Evolutionary conservation across 30 jellyfish, hydroid and myxozoan genomes (phyloP).

Genomic region (Aurelia coerulea): DNA sequence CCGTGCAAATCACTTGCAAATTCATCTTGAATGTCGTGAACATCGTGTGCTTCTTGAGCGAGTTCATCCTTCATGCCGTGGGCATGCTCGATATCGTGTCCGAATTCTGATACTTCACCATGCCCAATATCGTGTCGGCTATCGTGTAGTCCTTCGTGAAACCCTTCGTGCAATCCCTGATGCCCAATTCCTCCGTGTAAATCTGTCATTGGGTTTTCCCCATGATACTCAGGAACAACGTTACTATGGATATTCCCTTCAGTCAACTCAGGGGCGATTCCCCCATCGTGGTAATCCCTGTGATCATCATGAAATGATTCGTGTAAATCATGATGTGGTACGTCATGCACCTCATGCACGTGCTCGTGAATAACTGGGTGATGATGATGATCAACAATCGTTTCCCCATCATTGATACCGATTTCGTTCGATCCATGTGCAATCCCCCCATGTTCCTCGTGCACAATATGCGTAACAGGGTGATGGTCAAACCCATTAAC

Average conservation of each 20-base stretch:
- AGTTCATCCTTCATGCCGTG: not conserved
- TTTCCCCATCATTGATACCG: conserved; percentile 12
- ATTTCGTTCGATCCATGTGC: conserved; percentile 30
- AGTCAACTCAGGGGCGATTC: conserved; percentile 29
- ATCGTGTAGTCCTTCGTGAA: conserved; percentile 13
- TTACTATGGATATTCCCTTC: conserved; percentile 43
- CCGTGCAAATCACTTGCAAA: conserved; percentile 13
- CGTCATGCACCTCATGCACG: conserved; percentile 30
- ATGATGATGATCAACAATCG: conserved; percentile 22
- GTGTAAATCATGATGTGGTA: conserved; percentile 32
- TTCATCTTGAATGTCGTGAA: not conserved
- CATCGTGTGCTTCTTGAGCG: not conserved
- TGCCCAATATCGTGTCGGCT: not conserved
- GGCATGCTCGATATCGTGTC: not conserved
- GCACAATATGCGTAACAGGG: conserved; percentile 2
- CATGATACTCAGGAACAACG: conserved; percentile 58
- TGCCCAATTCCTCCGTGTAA: conserved; percentile 19
- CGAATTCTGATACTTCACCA: not conserved
- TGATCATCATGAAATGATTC: conserved; percentile 43
- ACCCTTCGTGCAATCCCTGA: not conserved
- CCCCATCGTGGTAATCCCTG: conserved; percentile 53
- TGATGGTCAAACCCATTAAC: not conserved
- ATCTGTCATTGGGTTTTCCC: conserved; percentile 49
- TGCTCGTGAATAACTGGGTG: conserved; percentile 8
- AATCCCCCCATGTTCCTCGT: not conserved